A percentile compares a stretch with the other conserved stretches of the same genome.
phyloP scores from a whole-genome alignment of 2,888 invertebrate species.

The Empis stercorea region DNA sequence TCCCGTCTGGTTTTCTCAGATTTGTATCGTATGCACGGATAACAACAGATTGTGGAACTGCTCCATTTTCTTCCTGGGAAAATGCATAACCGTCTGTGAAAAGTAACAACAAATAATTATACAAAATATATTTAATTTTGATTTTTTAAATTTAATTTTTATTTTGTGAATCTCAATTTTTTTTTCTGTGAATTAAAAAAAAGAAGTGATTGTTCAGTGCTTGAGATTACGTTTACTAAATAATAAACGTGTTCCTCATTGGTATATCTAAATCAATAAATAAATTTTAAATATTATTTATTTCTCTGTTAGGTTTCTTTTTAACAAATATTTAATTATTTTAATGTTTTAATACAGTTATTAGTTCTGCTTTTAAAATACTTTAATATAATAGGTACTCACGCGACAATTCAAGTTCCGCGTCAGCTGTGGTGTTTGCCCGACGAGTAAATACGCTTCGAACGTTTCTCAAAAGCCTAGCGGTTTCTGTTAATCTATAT shows the following conservation, averaged over 20 bases:
- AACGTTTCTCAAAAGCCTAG: conserved; percentile 87
- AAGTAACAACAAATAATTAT: background rate
- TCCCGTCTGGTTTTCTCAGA: conserved; percentile 64
- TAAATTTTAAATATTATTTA: too few relatives aligned
- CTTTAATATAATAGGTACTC: conserved; percentile 44
- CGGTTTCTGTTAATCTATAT: conserved; percentile 92
- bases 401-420: conserved; percentile 88
- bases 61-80: conserved; percentile 97
- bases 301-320: too few relatives aligned
- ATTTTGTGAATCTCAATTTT: background rate
- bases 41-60: conserved; percentile 85
- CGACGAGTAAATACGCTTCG: conserved; percentile 80
- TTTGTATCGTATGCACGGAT: conserved; percentile 95
- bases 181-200: background rate
- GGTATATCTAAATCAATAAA: too few relatives aligned
- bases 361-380: conserved; percentile 1
- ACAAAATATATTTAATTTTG: background rate
- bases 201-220: background rate
- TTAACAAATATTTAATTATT: too few relatives aligned
- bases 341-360: background rate
- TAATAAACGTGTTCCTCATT: too few relatives aligned
- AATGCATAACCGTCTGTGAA: conserved; percentile 92
- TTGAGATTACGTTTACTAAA: background rate
- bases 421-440: conserved; percentile 63
- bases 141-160: background rate